phyloP scores from a whole-genome alignment of 2,113 vertebrate genomes.

The Machaerirhynchus nigripectus region DNA sequence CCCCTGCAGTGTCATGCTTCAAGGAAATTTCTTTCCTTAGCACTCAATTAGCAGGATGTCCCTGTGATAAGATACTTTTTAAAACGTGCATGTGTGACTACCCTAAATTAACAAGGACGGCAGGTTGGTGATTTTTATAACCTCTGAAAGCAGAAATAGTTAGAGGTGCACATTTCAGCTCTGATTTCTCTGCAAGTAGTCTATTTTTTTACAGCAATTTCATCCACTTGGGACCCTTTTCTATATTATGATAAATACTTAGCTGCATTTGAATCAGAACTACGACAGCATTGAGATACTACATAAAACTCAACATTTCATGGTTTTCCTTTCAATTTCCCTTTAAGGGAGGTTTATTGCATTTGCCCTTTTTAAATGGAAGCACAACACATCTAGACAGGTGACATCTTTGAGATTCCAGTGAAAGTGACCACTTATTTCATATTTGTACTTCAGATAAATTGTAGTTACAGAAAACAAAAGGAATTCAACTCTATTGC shows the following conservation, averaged over 20 bases:
- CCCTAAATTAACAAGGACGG: neutral
- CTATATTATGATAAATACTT: neutral
- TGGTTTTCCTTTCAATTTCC: neutral
- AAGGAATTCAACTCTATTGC: neutral
- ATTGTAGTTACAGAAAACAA: neutral
- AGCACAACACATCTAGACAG: neutral
- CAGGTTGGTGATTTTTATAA: neutral
- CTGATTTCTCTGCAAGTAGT: neutral
- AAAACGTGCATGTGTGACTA: neutral
- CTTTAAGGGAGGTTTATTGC: neutral
- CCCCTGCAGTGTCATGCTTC: neutral
- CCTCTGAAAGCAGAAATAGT: neutral
- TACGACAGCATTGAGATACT: neutral
- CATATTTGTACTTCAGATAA: neutral
- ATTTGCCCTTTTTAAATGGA: neutral
- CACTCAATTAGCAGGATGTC: neutral
- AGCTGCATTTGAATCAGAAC: neutral
- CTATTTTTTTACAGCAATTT: neutral
- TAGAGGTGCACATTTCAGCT: neutral
- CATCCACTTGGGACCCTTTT: neutral
- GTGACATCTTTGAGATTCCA: neutral
- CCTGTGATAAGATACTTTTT: neutral
- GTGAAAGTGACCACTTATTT: neutral
- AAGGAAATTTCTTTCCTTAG: neutral
- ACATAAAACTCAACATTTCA: neutral